A percentile compares a stretch with the other conserved stretches of the same genome.
Conservation (phyloP, 1,140 invertebrate genomes). For the Eulimnadia texana region DNA sequence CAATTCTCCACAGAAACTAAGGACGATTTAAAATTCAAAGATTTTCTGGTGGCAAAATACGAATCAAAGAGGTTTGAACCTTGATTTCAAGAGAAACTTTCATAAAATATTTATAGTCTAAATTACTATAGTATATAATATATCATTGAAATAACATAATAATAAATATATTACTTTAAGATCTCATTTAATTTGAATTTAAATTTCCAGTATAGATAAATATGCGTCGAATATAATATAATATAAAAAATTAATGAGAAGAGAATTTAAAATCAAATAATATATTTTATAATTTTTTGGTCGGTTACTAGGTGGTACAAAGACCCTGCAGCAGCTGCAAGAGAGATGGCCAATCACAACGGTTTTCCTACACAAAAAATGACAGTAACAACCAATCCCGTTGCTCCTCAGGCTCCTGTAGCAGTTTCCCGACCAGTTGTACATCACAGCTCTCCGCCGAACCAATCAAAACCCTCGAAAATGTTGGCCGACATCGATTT, state of each 20-base stretch:
- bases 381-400: not conserved
- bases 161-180: too few relatives aligned
- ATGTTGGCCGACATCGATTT: conserved; percentile 7
- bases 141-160: too few relatives aligned
- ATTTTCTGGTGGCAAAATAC: conserved; percentile 86
- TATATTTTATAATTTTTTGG: too few relatives aligned
- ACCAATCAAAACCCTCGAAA: conserved; percentile 3
- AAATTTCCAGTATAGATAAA: too few relatives aligned
- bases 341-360: conserved; percentile 24
- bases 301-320: conserved; percentile 40
- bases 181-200: too few relatives aligned
- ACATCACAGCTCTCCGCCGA: not conserved
- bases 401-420: not conserved
- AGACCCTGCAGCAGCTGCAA: conserved; percentile 41
- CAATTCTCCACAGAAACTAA: conserved; percentile 38
- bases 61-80: conserved; percentile 58
- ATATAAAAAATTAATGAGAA: too few relatives aligned
- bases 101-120: not conserved
- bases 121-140: too few relatives aligned
- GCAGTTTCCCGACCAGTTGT: conserved; percentile 3
- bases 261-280: too few relatives aligned
- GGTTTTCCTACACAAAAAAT: not conserved
- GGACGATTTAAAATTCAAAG: conserved; percentile 77
- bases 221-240: too few relatives aligned
- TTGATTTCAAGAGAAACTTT: not conserved